Percentiles rank a stretch among this genome's conserved stretches.
Evolutionary conservation across 2,797 vertebrate species (phyloP).

Genomic region (Hoplostethus atlanticus): DNA sequence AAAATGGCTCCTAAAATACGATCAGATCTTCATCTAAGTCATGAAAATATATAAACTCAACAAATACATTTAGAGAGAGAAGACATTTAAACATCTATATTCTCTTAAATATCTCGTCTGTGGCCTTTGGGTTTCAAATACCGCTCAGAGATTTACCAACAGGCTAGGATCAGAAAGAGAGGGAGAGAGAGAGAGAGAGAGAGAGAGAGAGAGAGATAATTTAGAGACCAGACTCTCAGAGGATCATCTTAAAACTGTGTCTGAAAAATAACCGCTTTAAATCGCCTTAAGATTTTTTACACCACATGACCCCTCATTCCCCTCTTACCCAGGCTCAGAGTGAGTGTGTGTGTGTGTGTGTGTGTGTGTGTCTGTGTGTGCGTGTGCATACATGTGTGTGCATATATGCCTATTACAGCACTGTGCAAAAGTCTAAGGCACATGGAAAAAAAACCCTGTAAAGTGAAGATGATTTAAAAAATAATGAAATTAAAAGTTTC

Average conservation of each 20-base stretch:
- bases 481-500: too few relatives aligned
- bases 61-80: not conserved
- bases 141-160: conserved; percentile 64
- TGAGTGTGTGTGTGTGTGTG: conserved; percentile 10
- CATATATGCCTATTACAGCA: not conserved
- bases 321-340: not conserved
- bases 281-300: conserved; percentile 51
- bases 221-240: conserved; percentile 72
- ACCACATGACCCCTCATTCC: conserved; percentile 36
- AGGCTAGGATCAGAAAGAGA: conserved; percentile 51
- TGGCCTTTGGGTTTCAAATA: conserved; percentile 69
- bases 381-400: not conserved
- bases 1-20: too few relatives aligned
- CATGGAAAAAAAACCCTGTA: not conserved
- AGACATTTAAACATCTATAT: conserved; percentile 62
- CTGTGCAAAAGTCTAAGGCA: not conserved
- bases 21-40: too few relatives aligned
- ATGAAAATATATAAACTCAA: too few relatives aligned
- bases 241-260: conserved; percentile 73
- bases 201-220: conserved; percentile 29
- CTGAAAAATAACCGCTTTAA: conserved; percentile 65
- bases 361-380: conserved; percentile 8
- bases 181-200: conserved; percentile 9
- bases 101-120: conserved; percentile 56
- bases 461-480: too few relatives aligned